Percentiles rank a stretch among this genome's conserved stretches.
These are phyloP conservation scores for Ostrea denselamellosa DNA, from an alignment of 1,140 invertebrate genomes.

Conservation along the genomic window DNA sequence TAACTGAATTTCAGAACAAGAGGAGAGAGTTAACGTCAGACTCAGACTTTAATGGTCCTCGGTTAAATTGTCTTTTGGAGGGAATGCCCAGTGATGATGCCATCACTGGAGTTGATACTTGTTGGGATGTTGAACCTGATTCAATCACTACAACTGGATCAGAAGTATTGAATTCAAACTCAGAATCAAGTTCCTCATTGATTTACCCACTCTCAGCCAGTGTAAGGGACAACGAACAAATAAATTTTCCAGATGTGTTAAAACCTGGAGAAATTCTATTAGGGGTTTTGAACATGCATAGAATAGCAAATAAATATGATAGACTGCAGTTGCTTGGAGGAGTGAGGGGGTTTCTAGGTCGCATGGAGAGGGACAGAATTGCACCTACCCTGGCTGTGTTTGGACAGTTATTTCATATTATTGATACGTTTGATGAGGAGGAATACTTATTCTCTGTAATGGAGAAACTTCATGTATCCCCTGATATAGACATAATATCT, in stretches of 20 bases:
- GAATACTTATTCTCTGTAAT: neutral
- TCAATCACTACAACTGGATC: neutral
- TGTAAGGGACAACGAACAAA: neutral
- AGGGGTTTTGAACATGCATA: constrained; percentile 3
- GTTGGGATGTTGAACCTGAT: neutral
- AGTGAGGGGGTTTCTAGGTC: neutral
- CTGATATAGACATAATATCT: constrained; percentile 28
- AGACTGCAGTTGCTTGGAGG: neutral
- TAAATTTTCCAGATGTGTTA: constrained; percentile 15
- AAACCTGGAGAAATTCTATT: constrained; percentile 13
- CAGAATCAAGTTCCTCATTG: neutral
- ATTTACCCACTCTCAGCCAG: neutral
- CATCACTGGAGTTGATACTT: neutral
- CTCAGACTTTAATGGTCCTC: neutral
- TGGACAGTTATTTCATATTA: constrained; percentile 22
- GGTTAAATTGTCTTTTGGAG: neutral
- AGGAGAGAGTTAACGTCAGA: neutral
- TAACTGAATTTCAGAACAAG: neutral
- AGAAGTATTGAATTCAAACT: neutral
- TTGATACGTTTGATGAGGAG: constrained; percentile 3
- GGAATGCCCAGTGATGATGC: neutral
- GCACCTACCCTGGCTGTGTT: neutral
- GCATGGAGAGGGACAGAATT: neutral
- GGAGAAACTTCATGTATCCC: neutral
- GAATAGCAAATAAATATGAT: neutral